Base-by-base conservation (phyloP, 2,888 invertebrate genomes). In the Cinara cedri region DNA sequence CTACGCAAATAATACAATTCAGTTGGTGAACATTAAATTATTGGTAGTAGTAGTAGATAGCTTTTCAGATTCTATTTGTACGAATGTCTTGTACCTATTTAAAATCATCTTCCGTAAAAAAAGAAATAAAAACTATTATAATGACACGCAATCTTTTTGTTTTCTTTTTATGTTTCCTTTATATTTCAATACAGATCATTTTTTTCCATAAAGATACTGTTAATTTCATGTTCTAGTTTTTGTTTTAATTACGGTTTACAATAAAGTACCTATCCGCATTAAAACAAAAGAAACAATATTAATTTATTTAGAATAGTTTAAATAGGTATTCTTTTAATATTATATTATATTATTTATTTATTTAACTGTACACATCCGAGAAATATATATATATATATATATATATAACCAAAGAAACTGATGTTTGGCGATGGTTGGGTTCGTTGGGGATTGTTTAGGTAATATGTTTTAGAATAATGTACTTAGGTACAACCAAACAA, bases 31-130 rank as follows among this genome's bases (percentile, higher is more conserved):
- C 34, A 34, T 34, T n/a, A n/a, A n/a, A n/a, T n/a, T n/a, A n/a
- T n/a, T n/a, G n/a, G n/a, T n/a, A n/a, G n/a, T n/a, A n/a, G n/a
- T n/a, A n/a, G n/a, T n/a, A n/a, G 34, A 21, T 68, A 16, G 24
- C n/a, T 51, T 51, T 68, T 68, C 24, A 26, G 16, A 26, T 68
- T 68, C 26, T 51, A 26, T 46, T 24, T 66, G 9, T 24, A 21
- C 14, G 3, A 1, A 72, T 16, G 21, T 51, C 16, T 42, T 63
- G 62, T 42, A 6, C 34, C 34, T 34, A n/a, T 72, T 63, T 8
- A 42, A 75, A 65, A 65, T 44, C 44, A 75, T 54, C 63, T 34
- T 65, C 54, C 65, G 44, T 75, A 75, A 75, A 74, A 51, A 54
- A n/a, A n/a, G n/a, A n/a, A n/a, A n/a, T n/a, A n/a, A 62, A 63